Conservation (phyloP, 2,797 vertebrate species). For the Streptopelia turtur region DNA sequence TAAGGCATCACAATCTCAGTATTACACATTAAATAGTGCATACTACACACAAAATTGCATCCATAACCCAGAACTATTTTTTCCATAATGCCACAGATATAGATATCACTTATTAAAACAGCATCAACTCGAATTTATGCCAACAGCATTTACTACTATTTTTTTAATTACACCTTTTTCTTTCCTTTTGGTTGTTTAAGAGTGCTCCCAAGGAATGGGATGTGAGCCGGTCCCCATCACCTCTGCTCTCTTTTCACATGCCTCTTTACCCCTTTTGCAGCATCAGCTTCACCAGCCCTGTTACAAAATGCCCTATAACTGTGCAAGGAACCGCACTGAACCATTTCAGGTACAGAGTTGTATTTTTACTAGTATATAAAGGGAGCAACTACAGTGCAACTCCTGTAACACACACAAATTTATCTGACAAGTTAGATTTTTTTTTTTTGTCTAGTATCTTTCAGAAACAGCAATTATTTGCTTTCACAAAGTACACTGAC, state of each 20-base stretch:
- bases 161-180: background rate
- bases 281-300: background rate
- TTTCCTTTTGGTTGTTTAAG: background rate
- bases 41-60: background rate
- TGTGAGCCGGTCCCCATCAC: rapidly evolving
- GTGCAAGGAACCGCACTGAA: rapidly evolving
- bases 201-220: rapidly evolving
- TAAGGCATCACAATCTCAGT: background rate
- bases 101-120: background rate
- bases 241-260: background rate
- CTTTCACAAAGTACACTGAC: background rate
- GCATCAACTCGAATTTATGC: background rate
- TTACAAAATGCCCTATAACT: rapidly evolving
- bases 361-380: rapidly evolving
- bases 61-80: background rate
- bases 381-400: background rate
- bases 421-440: background rate
- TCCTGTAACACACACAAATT: background rate
- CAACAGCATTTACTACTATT: background rate
- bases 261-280: too few species aligned
- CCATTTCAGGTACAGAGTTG: background rate
- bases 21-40: background rate
- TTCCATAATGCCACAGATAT: background rate
- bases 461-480: background rate
- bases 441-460: background rate